phyloP scores from a whole-genome alignment of 1,140 invertebrate genomes.

The Drosophila bocki region DNA sequence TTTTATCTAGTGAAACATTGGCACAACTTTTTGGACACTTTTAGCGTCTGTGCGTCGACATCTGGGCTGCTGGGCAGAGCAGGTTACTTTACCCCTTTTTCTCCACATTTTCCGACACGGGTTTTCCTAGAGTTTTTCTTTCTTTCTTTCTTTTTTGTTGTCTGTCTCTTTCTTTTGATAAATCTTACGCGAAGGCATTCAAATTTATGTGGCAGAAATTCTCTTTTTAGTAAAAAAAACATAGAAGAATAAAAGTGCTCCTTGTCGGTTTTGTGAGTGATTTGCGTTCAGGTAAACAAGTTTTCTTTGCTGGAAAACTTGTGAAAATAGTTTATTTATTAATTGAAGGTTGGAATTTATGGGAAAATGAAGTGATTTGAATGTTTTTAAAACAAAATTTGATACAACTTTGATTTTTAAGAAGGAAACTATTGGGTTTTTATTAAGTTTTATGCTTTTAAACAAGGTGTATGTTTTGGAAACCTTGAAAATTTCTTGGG shows the following conservation, averaged over 20 bases:
- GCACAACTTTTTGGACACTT: conserved; percentile 74
- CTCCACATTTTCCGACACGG: conserved; percentile 21
- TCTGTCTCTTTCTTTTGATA: conserved; percentile 22
- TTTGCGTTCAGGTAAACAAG: conserved; percentile 37
- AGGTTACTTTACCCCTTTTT: conserved; percentile 19
- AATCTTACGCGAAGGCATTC: conserved; percentile 31
- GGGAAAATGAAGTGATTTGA: no score
- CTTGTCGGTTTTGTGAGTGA: conserved; percentile 19
- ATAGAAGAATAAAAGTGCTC: background rate
- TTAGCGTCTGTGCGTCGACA: conserved; percentile 55
- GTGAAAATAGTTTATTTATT: background rate
- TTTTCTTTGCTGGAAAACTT: conserved; percentile 5
- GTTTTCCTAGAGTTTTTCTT: conserved; percentile 36
- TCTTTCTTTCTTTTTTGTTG: conserved; percentile 2
- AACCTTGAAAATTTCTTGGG: no score
- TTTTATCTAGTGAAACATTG: conserved; percentile 80
- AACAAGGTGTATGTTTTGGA: no score
- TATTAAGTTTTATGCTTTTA: background rate
- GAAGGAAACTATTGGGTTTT: background rate
- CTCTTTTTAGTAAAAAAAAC: background rate
- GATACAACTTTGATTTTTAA: background rate
- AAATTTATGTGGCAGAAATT: conserved; percentile 36
- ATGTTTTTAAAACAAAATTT: no score
- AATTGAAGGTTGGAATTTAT: background rate
- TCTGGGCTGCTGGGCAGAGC: conserved; percentile 27